A percentile compares a stretch with the other conserved stretches of the same genome.
Conservation (phyloP, 53 echinoderm and acorn worm species). For the Hippasteria phrygiana region DNA sequence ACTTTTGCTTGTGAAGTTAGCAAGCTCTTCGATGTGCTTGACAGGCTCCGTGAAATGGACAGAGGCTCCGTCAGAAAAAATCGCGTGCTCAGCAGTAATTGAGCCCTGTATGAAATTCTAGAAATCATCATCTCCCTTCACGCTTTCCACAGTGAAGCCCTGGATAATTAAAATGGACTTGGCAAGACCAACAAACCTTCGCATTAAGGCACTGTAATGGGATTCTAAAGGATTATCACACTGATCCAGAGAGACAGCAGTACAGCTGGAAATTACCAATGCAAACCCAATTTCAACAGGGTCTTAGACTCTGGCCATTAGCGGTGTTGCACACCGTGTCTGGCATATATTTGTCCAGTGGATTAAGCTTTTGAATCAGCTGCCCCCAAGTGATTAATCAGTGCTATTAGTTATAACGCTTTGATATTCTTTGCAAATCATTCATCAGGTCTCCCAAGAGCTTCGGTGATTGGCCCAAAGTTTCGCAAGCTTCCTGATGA, state of each 20-base stretch:
- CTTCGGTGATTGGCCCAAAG: not conserved
- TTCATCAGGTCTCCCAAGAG: not conserved
- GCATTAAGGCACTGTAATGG: constrained; percentile 29
- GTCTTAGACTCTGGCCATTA: constrained; percentile 23
- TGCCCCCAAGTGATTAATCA: constrained; percentile 33
- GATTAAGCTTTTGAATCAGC: constrained; percentile 54
- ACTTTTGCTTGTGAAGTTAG: no score
- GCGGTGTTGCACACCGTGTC: constrained; percentile 23
- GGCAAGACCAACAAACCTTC: not conserved
- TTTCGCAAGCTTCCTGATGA: no score
- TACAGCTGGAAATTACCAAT: not conserved
- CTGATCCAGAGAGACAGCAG: constrained; percentile 14
- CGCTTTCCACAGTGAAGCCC: no score
- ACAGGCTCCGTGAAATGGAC: no score
- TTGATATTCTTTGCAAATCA: not conserved
- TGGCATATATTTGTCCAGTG: constrained; percentile 27
- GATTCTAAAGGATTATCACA: constrained; percentile 24
- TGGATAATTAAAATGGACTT: constrained; percentile 33
- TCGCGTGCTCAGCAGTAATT: no score
- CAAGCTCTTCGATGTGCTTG: no score
- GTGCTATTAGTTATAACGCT: not conserved
- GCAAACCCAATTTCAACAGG: constrained; percentile 59
- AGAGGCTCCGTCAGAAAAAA: no score
- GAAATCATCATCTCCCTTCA: no score
- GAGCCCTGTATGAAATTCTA: no score